Evolutionary conservation across 2,797 vertebrate genomes (phyloP).

Genomic region (Gadopsis bispinosus): DNA sequence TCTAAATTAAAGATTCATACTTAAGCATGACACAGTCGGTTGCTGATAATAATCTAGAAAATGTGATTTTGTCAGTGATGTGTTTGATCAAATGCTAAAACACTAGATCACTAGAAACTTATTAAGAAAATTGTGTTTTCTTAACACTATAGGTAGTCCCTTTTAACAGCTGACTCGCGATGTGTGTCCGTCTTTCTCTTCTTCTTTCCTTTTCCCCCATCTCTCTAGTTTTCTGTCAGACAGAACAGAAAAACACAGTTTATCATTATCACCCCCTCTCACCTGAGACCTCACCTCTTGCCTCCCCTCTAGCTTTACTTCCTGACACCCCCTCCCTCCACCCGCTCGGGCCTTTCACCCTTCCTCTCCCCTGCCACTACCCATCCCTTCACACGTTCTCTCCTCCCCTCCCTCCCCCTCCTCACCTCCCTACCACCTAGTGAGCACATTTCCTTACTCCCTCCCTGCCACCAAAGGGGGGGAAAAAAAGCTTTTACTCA

Average conservation of each 20-base stretch:
- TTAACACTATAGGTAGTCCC: neutral
- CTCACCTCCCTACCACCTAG: conserved; percentile 79
- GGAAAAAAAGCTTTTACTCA: conserved; percentile 84
- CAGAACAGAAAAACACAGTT: conserved; percentile 66
- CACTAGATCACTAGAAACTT: neutral
- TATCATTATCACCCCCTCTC: conserved; percentile 80
- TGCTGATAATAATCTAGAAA: neutral
- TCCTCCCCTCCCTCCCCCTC: conserved; percentile 66
- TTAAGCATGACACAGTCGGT: rapidly evolving
- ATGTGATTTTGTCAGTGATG: neutral
- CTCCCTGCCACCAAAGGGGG: conserved; percentile 75
- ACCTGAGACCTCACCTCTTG: conserved; percentile 84
- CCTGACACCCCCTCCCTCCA: conserved; percentile 66
- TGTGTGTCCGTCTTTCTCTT: neutral
- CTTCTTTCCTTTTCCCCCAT: conserved; percentile 23
- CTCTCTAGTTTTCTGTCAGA: conserved; percentile 40
- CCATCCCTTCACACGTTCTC: conserved; percentile 81
- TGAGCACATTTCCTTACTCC: conserved; percentile 82
- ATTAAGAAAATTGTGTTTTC: neutral
- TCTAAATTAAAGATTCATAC: neutral
- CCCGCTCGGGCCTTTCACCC: conserved; percentile 73
- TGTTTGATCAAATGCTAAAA: conserved; percentile 2
- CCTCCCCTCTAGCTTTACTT: conserved; percentile 71
- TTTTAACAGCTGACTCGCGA: neutral
- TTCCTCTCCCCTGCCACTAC: conserved; percentile 76